Percentiles rank a stretch among this genome's conserved stretches.
phyloP scores from a whole-genome alignment of 2,888 invertebrate genomes.

The Adela reaumurella region DNA sequence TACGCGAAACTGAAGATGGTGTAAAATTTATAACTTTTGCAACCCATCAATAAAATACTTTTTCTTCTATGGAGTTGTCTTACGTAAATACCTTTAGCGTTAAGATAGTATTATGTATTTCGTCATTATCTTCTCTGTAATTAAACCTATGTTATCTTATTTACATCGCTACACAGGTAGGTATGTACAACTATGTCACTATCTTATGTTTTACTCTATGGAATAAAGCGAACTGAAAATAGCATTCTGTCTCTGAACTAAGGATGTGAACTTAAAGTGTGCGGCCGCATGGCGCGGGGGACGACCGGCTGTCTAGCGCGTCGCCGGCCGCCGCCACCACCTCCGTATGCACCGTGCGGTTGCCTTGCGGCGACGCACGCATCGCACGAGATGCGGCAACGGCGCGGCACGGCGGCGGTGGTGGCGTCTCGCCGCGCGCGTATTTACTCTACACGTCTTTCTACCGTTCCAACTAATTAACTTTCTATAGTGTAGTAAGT shows the following conservation, averaged over 20 bases:
- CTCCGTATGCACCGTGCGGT: too few relatives aligned
- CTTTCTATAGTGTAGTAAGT: conserved; percentile 50
- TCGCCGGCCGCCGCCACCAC: too few relatives aligned
- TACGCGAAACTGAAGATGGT: conserved; percentile 39
- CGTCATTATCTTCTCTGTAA: conserved; percentile 40
- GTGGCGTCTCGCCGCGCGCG: conserved; percentile 22
- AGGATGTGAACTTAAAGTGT: conserved; percentile 43
- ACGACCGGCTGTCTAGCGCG: conserved; percentile 43
- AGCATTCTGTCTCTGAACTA: conserved; percentile 33
- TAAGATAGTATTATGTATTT: conserved; percentile 41
- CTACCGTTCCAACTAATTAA: conserved; percentile 57
- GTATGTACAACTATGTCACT: conserved; percentile 45
- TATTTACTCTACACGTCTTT: conserved; percentile 48
- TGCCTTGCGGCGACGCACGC: too few relatives aligned
- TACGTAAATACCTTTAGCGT: conserved; percentile 43
- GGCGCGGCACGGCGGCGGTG: too few relatives aligned
- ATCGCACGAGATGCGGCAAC: too few relatives aligned
- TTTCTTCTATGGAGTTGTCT: conserved; percentile 36
- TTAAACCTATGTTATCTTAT: conserved; percentile 50
- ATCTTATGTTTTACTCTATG: conserved; percentile 42
- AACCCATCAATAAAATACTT: conserved; percentile 40
- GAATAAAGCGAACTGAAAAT: conserved; percentile 38
- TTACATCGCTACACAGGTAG: conserved; percentile 46
- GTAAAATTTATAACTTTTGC: conserved; percentile 38
- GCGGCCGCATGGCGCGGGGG: conserved; percentile 31